phyloP scores from a whole-genome alignment of 2,888 invertebrate genomes.

The Nemurella pictetii region DNA sequence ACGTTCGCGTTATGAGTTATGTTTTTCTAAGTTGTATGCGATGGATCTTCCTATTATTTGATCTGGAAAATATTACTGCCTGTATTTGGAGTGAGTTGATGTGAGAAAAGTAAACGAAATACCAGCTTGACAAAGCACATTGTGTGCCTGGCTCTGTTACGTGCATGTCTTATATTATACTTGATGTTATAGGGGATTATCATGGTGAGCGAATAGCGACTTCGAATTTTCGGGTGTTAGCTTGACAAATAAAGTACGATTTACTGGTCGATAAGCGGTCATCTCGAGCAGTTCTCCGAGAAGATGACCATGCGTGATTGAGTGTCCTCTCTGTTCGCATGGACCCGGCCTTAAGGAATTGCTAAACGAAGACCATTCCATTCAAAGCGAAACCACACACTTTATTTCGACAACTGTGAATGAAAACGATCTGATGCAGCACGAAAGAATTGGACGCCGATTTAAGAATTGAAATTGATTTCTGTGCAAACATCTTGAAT shows the following conservation, averaged over 20 bases:
- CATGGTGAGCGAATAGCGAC: neutral
- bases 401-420: neutral
- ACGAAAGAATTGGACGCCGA: neutral
- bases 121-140: neutral
- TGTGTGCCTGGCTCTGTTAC: neutral
- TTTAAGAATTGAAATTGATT: neutral
- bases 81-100: constrained; percentile 5
- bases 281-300: neutral
- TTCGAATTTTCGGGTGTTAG: neutral
- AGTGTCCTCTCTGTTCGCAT: neutral
- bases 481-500: neutral
- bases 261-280: neutral
- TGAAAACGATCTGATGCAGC: neutral
- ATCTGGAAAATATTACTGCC: constrained; percentile 1
- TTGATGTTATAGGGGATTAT: neutral
- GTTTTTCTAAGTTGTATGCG: neutral
- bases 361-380: too few species aligned
- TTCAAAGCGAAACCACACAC: neutral
- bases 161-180: neutral
- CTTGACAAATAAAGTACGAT: neutral
- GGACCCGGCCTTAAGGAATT: too few species aligned
- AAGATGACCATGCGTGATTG: neutral
- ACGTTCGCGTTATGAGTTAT: neutral
- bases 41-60: constrained; percentile 5
- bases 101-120: constrained; percentile 28